Evolutionary conservation across 1,140 invertebrate species (phyloP).

Genomic region (Eriosoma lanigerum): DNA sequence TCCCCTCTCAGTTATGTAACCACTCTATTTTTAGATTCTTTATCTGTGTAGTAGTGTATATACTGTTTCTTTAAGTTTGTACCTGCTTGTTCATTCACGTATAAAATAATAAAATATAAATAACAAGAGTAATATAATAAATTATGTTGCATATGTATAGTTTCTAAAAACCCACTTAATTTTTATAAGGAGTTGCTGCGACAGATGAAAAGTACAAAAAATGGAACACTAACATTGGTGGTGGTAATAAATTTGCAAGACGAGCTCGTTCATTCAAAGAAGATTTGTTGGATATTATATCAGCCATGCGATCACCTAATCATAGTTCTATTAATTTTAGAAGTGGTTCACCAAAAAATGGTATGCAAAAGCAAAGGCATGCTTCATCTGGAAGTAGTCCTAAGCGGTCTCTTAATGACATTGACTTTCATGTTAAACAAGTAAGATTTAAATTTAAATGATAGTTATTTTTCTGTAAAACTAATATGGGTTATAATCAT

Average conservation of each 20-base stretch:
- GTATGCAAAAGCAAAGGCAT: conserved; percentile 57
- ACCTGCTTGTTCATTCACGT: too few species aligned
- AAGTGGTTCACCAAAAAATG: conserved; percentile 60
- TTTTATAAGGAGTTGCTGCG: conserved; percentile 30
- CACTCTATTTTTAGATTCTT: conserved; percentile 40
- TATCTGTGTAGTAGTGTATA: conserved; percentile 15
- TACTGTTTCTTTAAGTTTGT: too few species aligned
- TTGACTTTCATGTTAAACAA: conserved; percentile 68
- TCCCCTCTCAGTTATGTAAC: conserved; percentile 5
- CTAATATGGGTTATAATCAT: conserved; percentile 10
- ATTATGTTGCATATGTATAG: not conserved
- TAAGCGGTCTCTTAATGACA: conserved; percentile 63
- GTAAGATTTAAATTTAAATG: conserved; percentile 57
- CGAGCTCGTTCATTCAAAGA: conserved; percentile 87
- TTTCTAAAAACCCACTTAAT: not conserved
- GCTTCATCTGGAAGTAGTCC: conserved; percentile 53
- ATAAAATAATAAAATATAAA: too few species aligned
- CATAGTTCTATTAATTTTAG: conserved; percentile 53
- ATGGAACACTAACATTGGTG: conserved; percentile 41
- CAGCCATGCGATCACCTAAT: conserved; percentile 74
- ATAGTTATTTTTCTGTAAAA: conserved; percentile 13
- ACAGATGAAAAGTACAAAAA: conserved; percentile 46
- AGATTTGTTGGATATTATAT: conserved; percentile 84
- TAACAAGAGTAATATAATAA: not conserved
- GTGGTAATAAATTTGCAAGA: conserved; percentile 77